Conservation (phyloP, 2,113 vertebrate species). For the Camarhynchus parvulus region DNA sequence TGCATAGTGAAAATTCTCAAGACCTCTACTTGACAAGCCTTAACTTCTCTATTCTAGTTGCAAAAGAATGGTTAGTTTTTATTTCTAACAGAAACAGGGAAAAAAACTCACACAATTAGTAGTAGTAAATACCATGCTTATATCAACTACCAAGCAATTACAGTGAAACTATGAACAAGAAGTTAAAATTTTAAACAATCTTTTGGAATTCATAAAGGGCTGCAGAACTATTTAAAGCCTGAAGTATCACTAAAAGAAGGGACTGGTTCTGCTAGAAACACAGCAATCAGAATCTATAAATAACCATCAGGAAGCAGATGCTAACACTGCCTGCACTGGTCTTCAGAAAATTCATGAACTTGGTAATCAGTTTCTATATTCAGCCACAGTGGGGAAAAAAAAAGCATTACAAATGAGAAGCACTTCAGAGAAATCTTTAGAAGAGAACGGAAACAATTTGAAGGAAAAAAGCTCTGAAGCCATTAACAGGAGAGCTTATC, state of each 20-base stretch:
- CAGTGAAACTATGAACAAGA: neutral
- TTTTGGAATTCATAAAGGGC: neutral
- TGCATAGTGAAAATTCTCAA: neutral
- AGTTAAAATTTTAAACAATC: neutral
- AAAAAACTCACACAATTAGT: neutral
- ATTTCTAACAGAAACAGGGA: neutral
- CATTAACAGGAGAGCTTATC: conserved; percentile 32
- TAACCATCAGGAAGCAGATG: conserved; percentile 58
- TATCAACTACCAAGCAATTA: neutral
- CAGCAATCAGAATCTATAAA: conserved; percentile 54
- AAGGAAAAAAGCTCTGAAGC: conserved; percentile 24
- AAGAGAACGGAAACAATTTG: conserved; percentile 39
- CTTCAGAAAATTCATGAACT: conserved; percentile 57
- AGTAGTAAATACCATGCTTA: neutral
- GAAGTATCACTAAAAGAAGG: conserved; percentile 18
- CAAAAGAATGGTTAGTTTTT: neutral
- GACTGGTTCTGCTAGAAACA: conserved; percentile 25
- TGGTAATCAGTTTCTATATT: conserved; percentile 64
- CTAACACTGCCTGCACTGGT: conserved; percentile 29
- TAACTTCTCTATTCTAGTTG: neutral
- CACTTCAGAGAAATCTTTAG: conserved; percentile 51
- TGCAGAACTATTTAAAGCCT: conserved; percentile 32
- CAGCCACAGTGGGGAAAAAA: conserved; percentile 8
- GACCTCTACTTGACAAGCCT: neutral
- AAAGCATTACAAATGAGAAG: conserved; percentile 37